phyloP scores from a whole-genome alignment of 2,797 vertebrate genomes.

The Spea hammondii region DNA sequence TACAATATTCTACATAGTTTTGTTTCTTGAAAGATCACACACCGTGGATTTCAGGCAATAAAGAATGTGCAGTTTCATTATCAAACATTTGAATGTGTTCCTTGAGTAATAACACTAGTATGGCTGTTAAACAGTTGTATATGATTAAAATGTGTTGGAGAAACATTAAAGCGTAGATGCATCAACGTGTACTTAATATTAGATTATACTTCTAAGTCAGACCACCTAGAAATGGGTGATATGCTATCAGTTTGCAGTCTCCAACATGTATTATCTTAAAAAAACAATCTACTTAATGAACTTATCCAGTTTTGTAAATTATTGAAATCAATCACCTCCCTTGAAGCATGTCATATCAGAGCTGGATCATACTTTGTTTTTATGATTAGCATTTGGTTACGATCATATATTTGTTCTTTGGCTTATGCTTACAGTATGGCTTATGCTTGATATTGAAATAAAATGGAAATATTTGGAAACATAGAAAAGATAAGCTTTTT shows the following conservation, averaged over 20 bases:
- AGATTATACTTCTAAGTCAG: not conserved
- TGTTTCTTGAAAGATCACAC: no score
- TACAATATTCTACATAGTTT: no score
- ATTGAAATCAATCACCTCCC: not conserved
- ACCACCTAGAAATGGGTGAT: slow-evolving; percentile 3
- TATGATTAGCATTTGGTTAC: slow-evolving; percentile 1
- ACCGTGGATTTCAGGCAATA: no score
- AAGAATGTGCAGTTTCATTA: no score
- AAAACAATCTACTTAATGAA: slow-evolving; percentile 12
- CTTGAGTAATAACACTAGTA: no score
- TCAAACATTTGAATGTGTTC: no score
- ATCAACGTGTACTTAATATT: no score
- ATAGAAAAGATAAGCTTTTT: not conserved
- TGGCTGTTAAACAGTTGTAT: no score
- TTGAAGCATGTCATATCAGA: not conserved
- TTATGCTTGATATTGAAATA: not conserved
- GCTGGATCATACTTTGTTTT: not conserved
- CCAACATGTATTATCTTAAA: not conserved
- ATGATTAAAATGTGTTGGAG: no score
- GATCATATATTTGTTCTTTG: not conserved
- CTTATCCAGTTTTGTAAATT: not conserved
- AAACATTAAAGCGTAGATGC: no score
- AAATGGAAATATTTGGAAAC: not conserved
- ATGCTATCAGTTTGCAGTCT: not conserved
- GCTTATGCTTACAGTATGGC: not conserved